Evolutionary conservation across 2,797 vertebrate species (phyloP).

Genomic region (Sebastes taczanowskii): DNA sequence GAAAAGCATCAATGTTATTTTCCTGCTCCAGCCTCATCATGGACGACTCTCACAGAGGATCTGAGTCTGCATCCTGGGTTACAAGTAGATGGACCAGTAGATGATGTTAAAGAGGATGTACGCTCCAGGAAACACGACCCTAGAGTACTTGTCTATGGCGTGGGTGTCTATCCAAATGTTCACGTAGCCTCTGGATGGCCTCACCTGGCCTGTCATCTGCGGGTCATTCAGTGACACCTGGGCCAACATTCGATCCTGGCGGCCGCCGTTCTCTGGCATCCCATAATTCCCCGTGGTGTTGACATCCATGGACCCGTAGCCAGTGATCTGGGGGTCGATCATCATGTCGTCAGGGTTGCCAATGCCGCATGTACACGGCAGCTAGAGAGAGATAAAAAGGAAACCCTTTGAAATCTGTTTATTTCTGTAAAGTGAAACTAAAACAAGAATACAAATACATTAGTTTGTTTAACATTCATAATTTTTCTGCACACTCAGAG

Average conservation of each 20-base stretch:
- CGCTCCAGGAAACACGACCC: conserved; percentile 93
- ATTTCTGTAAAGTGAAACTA: not conserved
- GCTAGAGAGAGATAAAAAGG: conserved; percentile 64
- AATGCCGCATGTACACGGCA: conserved; percentile 91
- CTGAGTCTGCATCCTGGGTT: conserved; percentile 42
- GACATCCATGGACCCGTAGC: conserved; percentile 89
- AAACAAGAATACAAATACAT: not conserved
- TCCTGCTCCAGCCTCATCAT: conserved; percentile 18
- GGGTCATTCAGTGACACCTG: conserved; percentile 88
- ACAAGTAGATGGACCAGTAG: conserved; percentile 98
- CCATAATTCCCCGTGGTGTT: conserved; percentile 90
- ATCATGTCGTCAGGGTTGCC: conserved; percentile 90
- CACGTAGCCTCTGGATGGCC: conserved; percentile 85
- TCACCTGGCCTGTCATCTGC: conserved; percentile 84
- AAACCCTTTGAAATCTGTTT: not conserved
- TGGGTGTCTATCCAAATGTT: conserved; percentile 95
- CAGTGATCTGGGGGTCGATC: conserved; percentile 87
- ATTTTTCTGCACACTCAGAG: conserved; percentile 19
- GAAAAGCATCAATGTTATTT: conserved; percentile 26
- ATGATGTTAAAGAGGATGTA: conserved; percentile 98
- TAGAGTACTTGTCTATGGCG: conserved; percentile 96
- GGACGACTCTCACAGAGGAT: not conserved
- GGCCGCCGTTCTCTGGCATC: conserved; percentile 87
- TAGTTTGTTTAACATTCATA: not conserved
- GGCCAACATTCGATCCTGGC: conserved; percentile 89